phyloP scores from a whole-genome alignment of 2,113 vertebrate species.

The Platysteira castanea region DNA sequence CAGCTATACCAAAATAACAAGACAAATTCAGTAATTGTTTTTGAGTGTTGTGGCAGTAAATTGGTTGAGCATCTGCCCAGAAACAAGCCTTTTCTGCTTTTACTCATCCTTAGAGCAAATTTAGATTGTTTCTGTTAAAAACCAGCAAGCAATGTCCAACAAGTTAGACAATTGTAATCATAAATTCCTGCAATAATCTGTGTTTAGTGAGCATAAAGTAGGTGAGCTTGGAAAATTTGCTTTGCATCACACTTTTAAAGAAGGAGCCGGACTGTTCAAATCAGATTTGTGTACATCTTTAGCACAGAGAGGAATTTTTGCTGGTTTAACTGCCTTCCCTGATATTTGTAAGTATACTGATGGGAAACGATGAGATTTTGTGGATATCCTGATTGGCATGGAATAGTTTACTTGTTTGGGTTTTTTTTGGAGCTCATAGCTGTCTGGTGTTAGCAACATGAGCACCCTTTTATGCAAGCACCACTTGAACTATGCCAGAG shows the following conservation, averaged over 20 bases:
- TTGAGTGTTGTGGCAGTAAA: not conserved
- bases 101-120: not conserved
- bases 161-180: not conserved
- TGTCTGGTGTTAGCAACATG: not conserved
- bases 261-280: not conserved
- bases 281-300: not conserved
- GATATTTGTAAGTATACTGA: not conserved
- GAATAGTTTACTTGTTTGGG: not conserved
- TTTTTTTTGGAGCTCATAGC: not conserved
- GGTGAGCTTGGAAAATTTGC: not conserved
- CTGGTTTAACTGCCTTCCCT: not conserved
- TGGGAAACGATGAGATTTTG: not conserved
- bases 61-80: not conserved
- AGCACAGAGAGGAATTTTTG: not conserved
- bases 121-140: slow-evolving; percentile 20
- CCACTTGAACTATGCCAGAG: not conserved
- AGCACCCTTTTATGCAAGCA: not conserved
- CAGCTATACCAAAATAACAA: not conserved
- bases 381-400: not conserved
- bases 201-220: not conserved
- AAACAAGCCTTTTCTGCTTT: not conserved
- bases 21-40: not conserved
- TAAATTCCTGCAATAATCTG: not conserved
- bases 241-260: not conserved
- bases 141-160: not conserved